Conservation (phyloP, 2,797 vertebrate genomes). For the Orientallactaga sibirica region DNA sequence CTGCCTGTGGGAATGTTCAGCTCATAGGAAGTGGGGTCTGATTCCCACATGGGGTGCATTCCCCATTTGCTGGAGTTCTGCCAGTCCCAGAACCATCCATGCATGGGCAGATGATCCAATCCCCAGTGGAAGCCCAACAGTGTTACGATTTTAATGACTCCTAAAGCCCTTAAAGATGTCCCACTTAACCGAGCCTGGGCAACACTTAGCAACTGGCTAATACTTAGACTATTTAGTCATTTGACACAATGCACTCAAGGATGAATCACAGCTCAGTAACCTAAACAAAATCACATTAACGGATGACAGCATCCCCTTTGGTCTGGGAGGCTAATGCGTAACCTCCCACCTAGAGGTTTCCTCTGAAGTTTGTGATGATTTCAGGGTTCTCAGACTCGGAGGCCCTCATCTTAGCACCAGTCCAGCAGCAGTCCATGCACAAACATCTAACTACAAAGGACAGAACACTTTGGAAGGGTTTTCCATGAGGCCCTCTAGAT, state of each 20-base stretch:
- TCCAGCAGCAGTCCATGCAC: not conserved
- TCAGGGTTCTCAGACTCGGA: slow-evolving; percentile 1
- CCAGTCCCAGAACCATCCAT: slow-evolving; percentile 17
- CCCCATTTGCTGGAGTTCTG: not conserved
- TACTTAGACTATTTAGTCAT: slow-evolving; percentile 84
- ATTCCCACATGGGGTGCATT: slow-evolving; percentile 8
- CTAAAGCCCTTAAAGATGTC: slow-evolving; percentile 59
- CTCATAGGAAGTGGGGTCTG: not conserved
- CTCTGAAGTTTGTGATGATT: slow-evolving; percentile 4
- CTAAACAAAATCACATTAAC: slow-evolving; percentile 81
- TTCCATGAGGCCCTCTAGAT: not conserved
- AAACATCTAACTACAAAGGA: not conserved
- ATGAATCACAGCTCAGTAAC: slow-evolving; percentile 80
- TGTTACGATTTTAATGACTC: slow-evolving; percentile 72
- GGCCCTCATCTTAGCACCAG: slow-evolving; percentile 28
- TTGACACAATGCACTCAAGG: slow-evolving; percentile 78
- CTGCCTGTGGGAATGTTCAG: slow-evolving; percentile 33
- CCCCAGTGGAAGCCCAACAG: not conserved
- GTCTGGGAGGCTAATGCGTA: slow-evolving; percentile 74
- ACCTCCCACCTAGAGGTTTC: slow-evolving; percentile 59
- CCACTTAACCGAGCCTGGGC: slow-evolving; percentile 73
- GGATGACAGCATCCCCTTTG: slow-evolving; percentile 71
- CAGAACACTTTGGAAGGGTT: not conserved
- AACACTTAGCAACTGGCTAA: slow-evolving; percentile 76
- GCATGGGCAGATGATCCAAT: slow-evolving; percentile 32